phyloP scores from a whole-genome alignment of 2,888 invertebrate genomes.

The Ceraclea dissimilis region DNA sequence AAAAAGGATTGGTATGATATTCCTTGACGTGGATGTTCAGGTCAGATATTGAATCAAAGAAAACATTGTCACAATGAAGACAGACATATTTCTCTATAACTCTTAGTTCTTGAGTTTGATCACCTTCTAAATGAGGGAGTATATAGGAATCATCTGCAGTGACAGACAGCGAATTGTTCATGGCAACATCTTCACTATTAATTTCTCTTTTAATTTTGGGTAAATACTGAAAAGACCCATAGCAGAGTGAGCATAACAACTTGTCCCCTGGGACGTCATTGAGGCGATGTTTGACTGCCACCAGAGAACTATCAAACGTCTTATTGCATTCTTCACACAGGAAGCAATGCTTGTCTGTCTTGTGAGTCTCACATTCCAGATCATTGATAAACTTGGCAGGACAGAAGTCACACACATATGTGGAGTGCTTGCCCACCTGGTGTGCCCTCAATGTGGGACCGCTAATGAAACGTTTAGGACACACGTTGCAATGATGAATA shows the following conservation, averaged over 20 bases:
- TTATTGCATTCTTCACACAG: constrained; percentile 7
- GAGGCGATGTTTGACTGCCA: background rate
- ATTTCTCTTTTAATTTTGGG: background rate
- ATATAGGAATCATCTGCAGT: background rate
- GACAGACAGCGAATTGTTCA: background rate
- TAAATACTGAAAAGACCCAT: background rate
- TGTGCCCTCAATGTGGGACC: constrained; percentile 5
- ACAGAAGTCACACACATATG: constrained; percentile 9
- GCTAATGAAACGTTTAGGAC: constrained; percentile 16
- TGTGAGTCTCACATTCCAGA: constrained; percentile 9
- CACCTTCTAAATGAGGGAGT: background rate
- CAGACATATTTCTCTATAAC: constrained; percentile 7
- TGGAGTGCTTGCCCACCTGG: constrained; percentile 6
- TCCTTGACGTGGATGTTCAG: constrained; percentile 10
- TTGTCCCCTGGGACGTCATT: background rate
- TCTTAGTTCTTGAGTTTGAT: background rate
- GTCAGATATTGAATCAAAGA: constrained; percentile 3
- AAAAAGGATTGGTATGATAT: constrained; percentile 3
- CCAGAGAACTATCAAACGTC: background rate
- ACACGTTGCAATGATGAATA: constrained; percentile 9
- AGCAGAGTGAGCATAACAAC: background rate
- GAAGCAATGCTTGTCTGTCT: constrained; percentile 9
- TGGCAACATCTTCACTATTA: background rate
- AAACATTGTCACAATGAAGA: constrained; percentile 6
- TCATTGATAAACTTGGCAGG: constrained; percentile 3